Evolutionary conservation across 2,888 invertebrate species (phyloP).

Genomic region (Xylophagus ater): DNA sequence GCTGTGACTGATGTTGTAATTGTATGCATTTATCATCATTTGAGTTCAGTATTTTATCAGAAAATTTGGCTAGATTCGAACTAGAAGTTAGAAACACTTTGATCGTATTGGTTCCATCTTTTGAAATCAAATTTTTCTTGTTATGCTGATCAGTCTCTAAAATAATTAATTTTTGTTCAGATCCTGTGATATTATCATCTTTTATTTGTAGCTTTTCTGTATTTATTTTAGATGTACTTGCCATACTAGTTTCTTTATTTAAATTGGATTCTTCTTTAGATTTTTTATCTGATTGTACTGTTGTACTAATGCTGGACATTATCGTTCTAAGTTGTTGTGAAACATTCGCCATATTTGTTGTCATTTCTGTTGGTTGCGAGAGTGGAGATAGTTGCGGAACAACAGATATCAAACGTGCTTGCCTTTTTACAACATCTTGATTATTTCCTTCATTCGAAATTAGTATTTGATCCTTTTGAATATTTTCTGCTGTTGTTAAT

Average conservation of each 20-base stretch:
- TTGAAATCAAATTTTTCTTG: too few relatives aligned
- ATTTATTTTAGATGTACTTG: neutral
- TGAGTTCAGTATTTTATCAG: slow-evolving; percentile 4
- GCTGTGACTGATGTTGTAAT: slow-evolving; percentile 10
- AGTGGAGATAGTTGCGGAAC: slow-evolving; percentile 59
- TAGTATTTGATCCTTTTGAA: too few relatives aligned
- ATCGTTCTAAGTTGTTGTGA: slow-evolving; percentile 56
- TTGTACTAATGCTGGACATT: slow-evolving; percentile 46
- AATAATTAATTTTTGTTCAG: neutral
- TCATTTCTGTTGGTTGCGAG: slow-evolving; percentile 59
- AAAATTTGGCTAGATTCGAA: neutral
- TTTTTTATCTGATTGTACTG: slow-evolving; percentile 17
- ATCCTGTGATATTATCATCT: too few relatives aligned
- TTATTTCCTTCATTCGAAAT: slow-evolving; percentile 2
- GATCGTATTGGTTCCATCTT: slow-evolving; percentile 4
- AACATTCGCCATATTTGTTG: slow-evolving; percentile 59
- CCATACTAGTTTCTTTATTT: slow-evolving; percentile 27
- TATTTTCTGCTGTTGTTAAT: slow-evolving; percentile 1
- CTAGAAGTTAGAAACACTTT: slow-evolving; percentile 9
- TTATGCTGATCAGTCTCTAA: too few relatives aligned
- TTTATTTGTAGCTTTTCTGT: neutral
- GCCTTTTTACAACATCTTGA: slow-evolving; percentile 6
- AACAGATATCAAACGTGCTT: slow-evolving; percentile 40
- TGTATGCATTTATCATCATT: neutral
- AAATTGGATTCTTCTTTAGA: slow-evolving; percentile 41